phyloP scores from a whole-genome alignment of 64 coral and sea anemone genomes.

The Acropora yongei region DNA sequence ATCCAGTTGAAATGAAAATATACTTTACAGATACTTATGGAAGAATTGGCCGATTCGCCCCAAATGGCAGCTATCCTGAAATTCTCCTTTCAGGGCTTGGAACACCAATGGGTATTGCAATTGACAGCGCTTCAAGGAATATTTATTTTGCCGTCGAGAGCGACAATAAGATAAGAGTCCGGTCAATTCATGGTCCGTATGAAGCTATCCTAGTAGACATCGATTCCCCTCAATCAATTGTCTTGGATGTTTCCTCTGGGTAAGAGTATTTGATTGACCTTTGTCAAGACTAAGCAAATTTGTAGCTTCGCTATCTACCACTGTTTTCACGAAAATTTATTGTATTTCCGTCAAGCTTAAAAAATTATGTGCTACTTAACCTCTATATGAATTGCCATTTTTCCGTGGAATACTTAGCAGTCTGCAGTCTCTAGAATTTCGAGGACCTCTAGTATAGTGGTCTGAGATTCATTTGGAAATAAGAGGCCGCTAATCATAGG shows the following conservation, averaged over 20 bases:
- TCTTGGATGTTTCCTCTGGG: slow-evolving; percentile 21
- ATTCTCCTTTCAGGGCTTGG: background rate
- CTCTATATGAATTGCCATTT: too few relatives aligned
- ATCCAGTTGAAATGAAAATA: slow-evolving; percentile 18
- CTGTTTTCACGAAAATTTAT: too few relatives aligned
- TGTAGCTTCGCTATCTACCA: too few relatives aligned
- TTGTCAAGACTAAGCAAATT: background rate
- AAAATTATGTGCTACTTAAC: too few relatives aligned
- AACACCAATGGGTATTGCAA: slow-evolving; percentile 25
- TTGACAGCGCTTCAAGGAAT: slow-evolving; percentile 53
- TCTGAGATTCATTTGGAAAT: too few relatives aligned
- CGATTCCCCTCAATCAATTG: slow-evolving; percentile 13
- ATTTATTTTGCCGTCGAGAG: slow-evolving; percentile 22
- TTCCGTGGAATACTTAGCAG: too few relatives aligned
- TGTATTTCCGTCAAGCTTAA: too few relatives aligned
- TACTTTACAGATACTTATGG: slow-evolving; percentile 50
- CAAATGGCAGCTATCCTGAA: slow-evolving; percentile 18
- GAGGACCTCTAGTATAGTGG: too few relatives aligned
- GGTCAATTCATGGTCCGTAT: background rate
- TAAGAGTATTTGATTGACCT: background rate
- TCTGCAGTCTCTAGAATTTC: too few relatives aligned
- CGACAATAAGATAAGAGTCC: slow-evolving; percentile 1
- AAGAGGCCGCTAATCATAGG: too few relatives aligned
- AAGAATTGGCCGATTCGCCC: slow-evolving; percentile 3
- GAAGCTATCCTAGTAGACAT: background rate